Conservation (phyloP, 2,888 invertebrate genomes). For the Stenurella melanura region DNA sequence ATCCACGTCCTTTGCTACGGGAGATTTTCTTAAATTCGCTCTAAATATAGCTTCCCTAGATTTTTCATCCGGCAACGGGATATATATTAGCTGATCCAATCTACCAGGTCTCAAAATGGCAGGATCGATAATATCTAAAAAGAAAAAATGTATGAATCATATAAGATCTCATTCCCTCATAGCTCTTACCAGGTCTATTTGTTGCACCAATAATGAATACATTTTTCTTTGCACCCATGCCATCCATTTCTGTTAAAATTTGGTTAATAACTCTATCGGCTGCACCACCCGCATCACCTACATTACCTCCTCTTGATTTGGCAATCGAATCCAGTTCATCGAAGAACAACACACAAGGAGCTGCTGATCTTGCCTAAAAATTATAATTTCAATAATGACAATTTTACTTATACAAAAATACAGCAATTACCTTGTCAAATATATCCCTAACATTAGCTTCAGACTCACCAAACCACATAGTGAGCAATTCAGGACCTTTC, state of each 20-base stretch:
- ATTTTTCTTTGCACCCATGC: conserved; percentile 99
- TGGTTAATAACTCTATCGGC: conserved; percentile 99
- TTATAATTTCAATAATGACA: conserved; percentile 15
- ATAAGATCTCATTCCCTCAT: neutral
- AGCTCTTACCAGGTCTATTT: conserved; percentile 80
- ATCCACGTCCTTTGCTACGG: conserved; percentile 96
- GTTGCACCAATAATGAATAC: conserved; percentile 99
- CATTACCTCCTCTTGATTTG: conserved; percentile 97
- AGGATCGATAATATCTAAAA: conserved; percentile 97
- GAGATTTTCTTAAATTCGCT: conserved; percentile 96
- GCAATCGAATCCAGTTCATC: conserved; percentile 99
- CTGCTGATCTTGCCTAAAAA: conserved; percentile 93
- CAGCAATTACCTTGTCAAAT: conserved; percentile 93
- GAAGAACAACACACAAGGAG: conserved; percentile 99
- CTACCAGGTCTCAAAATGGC: conserved; percentile 99
- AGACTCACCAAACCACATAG: conserved; percentile 99
- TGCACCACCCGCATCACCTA: conserved; percentile 98
- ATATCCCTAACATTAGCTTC: conserved; percentile 99
- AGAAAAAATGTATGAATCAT: conserved; percentile 45
- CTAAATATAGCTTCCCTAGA: conserved; percentile 97
- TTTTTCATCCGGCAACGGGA: conserved; percentile 99
- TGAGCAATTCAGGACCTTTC: conserved; percentile 97
- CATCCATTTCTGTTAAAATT: conserved; percentile 99
- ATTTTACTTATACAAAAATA: neutral
- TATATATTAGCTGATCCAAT: conserved; percentile 99